Conservation (phyloP, 2,113 vertebrate species). For the Ceuthmochares aereus region DNA sequence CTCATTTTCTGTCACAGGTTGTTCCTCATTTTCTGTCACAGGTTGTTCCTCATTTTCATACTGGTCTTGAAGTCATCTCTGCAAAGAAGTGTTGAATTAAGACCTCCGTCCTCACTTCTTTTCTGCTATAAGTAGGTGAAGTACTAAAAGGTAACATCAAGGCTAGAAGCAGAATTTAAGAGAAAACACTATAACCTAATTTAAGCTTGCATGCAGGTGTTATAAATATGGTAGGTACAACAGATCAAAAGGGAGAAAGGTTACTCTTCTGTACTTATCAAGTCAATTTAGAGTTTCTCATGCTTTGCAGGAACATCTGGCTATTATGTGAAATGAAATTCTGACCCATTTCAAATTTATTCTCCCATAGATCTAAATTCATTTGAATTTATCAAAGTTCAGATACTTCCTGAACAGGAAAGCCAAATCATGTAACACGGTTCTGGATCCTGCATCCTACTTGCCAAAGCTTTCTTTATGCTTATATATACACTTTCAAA, state of each 20-base stretch:
- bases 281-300: background rate
- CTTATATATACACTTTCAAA: background rate
- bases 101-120: background rate
- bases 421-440: background rate
- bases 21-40: background rate
- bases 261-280: background rate
- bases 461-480: background rate
- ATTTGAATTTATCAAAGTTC: background rate
- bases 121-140: background rate
- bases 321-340: background rate
- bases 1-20: no score
- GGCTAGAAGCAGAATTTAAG: background rate
- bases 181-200: background rate
- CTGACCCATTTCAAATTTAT: background rate
- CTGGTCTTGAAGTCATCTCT: background rate
- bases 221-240: background rate
- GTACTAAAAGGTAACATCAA: background rate
- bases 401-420: background rate
- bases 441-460: background rate
- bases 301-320: background rate
- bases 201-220: fast-evolving
- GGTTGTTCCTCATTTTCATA: background rate
- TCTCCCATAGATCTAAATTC: background rate
- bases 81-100: background rate
- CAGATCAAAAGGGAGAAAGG: background rate